Evolutionary conservation across 2,113 vertebrate genomes (phyloP), one percentile per base, ranked within the genome.

Genomic region (Camelus bactrianus): DNA sequence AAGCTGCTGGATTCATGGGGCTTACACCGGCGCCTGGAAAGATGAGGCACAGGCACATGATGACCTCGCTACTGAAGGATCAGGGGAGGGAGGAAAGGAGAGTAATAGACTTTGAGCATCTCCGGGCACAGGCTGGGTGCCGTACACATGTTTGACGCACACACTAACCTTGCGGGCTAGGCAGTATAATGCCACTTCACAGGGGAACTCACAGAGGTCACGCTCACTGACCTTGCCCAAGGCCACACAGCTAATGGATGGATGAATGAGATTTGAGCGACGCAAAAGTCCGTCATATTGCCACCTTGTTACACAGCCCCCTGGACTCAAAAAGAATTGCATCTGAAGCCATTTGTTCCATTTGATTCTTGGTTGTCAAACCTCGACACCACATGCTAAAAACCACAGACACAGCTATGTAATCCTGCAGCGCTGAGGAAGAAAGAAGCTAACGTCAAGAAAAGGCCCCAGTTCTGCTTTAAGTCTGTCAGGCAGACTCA

Each of bases 41-140:
- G 80, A n/a, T 0, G 4, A 62, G n/a, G 11, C n/a, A 8, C 0
- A 0, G 6, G 48, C 24, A n/a, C 3, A 6, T 10, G 9, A 8
- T 5, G 16, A 13, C 30, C 32, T 30, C 13, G 64, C 13, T 19
- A 38, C 0, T 8, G 17, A 76, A 46, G 15, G 56, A 50, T 28
- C 52, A 32, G 24, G 60, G 22, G 32, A 75, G 28, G n/a, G 12
- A 13, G 2, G 11, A n/a, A 73, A 38, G 35, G 28, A 56, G 69
- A 58, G 7, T 7, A 52, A n/a, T 16, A n/a, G 0, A 54, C 70
- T 58, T 38, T 67, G 60, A 91, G 88, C 30, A 15, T 60, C 38
- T 87, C 67, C 67, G 48, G 28, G 28, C n/a, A 28, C 26, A 77
- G 73, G 6, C 11, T 35, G 56, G 19, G 28, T 6, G 69, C 14